Conservation (phyloP, 2,113 vertebrate species). For the Chascanopsetta lugubris region DNA sequence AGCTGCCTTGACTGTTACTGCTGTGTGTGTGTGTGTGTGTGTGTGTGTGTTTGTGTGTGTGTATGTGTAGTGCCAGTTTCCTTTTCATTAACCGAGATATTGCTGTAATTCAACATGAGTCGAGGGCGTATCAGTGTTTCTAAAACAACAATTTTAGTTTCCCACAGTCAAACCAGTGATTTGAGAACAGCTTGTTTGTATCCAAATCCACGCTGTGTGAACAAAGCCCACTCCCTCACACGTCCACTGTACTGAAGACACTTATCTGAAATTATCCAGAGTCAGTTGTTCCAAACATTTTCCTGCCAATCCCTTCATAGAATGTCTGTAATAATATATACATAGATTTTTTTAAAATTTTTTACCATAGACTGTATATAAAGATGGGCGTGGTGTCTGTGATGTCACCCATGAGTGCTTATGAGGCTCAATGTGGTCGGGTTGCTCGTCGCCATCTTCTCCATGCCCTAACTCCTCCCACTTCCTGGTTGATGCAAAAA, state of each 20-base stretch:
- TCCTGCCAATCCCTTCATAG: too few species aligned
- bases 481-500: too few species aligned
- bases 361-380: too few species aligned
- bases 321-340: too few species aligned
- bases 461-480: too few species aligned
- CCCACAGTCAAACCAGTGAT: neutral
- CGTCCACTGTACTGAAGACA: neutral
- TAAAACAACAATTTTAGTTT: neutral
- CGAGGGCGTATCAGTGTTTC: neutral
- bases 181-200: neutral
- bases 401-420: too few species aligned
- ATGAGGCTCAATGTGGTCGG: too few species aligned
- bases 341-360: too few species aligned
- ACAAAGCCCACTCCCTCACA: neutral
- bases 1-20: neutral
- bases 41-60: slow-evolving; percentile 25
- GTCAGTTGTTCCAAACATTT: too few species aligned
- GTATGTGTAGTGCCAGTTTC: slow-evolving; percentile 11
- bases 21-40: slow-evolving; percentile 11
- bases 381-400: too few species aligned
- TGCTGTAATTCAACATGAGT: neutral
- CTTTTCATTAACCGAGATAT: slow-evolving; percentile 16
- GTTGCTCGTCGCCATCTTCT: too few species aligned
- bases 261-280: too few species aligned
- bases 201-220: neutral